A percentile compares a stretch with the other conserved stretches of the same genome.
Conservation (phyloP, 2,113 vertebrate genomes). For the Nesospiza acunhae region DNA sequence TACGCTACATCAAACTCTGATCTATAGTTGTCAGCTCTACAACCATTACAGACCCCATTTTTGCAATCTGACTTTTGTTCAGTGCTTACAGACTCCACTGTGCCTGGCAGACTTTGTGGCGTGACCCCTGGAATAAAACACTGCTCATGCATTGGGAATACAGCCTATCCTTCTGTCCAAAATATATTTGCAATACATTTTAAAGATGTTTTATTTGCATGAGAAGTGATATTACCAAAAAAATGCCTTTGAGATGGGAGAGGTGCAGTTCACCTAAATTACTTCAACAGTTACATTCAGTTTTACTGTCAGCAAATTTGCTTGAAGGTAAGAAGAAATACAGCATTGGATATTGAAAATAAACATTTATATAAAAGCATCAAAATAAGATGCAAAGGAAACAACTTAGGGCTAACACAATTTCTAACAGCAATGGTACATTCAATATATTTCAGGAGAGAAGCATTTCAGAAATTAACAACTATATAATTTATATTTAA, state of each 20-base stretch:
- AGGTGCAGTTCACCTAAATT: not conserved
- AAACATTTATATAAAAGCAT: not conserved
- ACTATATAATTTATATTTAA: not conserved
- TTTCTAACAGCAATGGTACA: not conserved
- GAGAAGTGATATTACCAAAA: not conserved
- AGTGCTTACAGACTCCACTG: not conserved
- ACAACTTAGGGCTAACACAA: not conserved
- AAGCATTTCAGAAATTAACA: fast-evolving
- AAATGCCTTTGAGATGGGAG: not conserved
- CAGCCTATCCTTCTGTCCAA: not conserved
- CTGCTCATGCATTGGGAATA: not conserved
- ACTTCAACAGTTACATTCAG: not conserved
- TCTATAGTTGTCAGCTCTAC: not conserved
- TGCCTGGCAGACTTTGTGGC: not conserved
- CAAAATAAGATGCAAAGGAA: not conserved
- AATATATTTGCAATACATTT: not conserved
- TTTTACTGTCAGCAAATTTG: not conserved
- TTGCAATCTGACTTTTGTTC: not conserved
- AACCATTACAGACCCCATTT: not conserved
- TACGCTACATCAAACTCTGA: not conserved
- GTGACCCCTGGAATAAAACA: not conserved
- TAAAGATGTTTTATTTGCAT: not conserved
- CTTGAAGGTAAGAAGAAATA: not conserved
- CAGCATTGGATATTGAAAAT: not conserved
- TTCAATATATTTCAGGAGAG: not conserved